Evolutionary conservation across 2,113 vertebrate species (phyloP).

Genomic region (Dipodomys stephensi): DNA sequence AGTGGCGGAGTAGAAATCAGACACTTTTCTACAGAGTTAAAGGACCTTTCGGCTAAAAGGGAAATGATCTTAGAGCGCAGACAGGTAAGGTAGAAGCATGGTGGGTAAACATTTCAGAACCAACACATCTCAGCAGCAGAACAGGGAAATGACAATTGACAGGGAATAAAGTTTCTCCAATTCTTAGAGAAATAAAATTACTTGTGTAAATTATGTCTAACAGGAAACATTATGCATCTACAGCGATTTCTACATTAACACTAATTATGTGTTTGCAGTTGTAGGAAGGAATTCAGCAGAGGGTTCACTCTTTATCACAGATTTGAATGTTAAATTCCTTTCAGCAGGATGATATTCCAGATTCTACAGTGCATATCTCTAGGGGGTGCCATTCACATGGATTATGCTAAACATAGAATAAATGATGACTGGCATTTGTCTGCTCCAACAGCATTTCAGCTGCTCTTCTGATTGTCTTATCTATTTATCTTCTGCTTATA

Average conservation of each 20-base stretch:
- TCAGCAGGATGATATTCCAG: too few species aligned
- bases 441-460: not conserved
- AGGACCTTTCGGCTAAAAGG: not conserved
- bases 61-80: not conserved
- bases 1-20: not conserved
- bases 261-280: not conserved
- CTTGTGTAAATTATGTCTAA: not conserved
- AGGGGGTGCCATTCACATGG: not conserved
- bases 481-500: not conserved
- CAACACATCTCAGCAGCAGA: not conserved
- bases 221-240: too few species aligned
- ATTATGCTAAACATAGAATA: too few species aligned
- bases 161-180: not conserved
- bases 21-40: not conserved
- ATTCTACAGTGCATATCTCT: not conserved
- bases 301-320: fast-evolving
- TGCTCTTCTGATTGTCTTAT: not conserved
- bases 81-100: not conserved
- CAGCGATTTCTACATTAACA: not conserved
- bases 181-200: not conserved
- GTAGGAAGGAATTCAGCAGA: not conserved
- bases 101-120: not conserved
- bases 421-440: fast-evolving
- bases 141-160: not conserved
- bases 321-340: not conserved